Percentiles rank a stretch among this genome's conserved stretches.
phyloP scores from a whole-genome alignment of 2,888 invertebrate genomes.

The Masnerella sp. region DNA sequence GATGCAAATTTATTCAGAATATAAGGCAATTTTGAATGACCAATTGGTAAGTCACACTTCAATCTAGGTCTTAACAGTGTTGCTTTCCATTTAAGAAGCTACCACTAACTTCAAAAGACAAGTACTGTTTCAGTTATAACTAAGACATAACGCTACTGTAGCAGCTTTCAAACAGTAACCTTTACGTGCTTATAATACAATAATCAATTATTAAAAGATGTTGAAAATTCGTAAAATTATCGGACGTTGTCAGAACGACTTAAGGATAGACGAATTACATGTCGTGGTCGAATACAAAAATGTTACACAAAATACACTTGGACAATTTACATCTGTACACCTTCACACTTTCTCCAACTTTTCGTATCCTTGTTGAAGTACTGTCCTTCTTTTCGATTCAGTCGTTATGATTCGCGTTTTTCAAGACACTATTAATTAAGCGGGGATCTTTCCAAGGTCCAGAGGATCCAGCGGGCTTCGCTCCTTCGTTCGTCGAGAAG shows the following conservation, averaged over 20 bases:
- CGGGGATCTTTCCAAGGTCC: constrained; percentile 84
- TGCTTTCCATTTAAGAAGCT: constrained; percentile 58
- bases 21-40: constrained; percentile 33
- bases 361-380: constrained; percentile 6
- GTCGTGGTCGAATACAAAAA: constrained; percentile 3
- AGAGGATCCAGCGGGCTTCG: constrained; percentile 94
- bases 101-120: constrained; percentile 54
- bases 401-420: not conserved
- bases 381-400: constrained; percentile 15
- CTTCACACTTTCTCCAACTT: not conserved
- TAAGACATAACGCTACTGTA: constrained; percentile 58
- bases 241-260: constrained; percentile 9
- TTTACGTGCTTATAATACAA: constrained; percentile 49
- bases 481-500: constrained; percentile 98
- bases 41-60: constrained; percentile 58
- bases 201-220: constrained; percentile 29
- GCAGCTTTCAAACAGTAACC: constrained; percentile 58
- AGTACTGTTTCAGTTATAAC: constrained; percentile 50
- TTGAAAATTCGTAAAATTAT: constrained; percentile 52
- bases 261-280: too few relatives aligned
- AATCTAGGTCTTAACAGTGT: constrained; percentile 57
- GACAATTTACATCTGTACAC: not conserved
- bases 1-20: constrained; percentile 40
- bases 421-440: constrained; percentile 61
- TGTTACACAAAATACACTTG: constrained; percentile 2